Percentiles rank a stretch among this genome's conserved stretches.
Conservation (phyloP, 2,888 invertebrate species). For the Dysmachus trigonus region DNA sequence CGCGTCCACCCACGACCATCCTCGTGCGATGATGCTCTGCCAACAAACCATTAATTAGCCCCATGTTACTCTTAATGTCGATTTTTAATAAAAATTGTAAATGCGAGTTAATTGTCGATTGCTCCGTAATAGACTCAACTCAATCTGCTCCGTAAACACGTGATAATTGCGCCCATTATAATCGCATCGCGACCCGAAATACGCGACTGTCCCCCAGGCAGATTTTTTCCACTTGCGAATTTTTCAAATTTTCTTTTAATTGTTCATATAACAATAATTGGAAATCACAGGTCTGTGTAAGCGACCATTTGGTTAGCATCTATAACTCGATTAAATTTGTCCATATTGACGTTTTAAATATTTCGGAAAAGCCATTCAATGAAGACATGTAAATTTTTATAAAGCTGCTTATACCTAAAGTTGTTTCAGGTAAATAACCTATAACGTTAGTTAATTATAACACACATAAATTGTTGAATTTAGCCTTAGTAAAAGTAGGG, state of each 20-base stretch:
- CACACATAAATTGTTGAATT: no score
- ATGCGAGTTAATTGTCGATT: slow-evolving; percentile 45
- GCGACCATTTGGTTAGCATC: not conserved
- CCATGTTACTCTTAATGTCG: slow-evolving; percentile 42
- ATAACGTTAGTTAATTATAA: no score
- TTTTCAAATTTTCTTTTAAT: not conserved
- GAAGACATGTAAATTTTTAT: not conserved
- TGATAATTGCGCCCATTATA: slow-evolving; percentile 15
- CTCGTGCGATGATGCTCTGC: not conserved
- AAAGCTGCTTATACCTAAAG: not conserved
- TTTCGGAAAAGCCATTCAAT: not conserved
- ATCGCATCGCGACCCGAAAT: not conserved
- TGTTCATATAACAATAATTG: not conserved
- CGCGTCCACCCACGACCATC: not conserved
- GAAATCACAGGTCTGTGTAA: not conserved
- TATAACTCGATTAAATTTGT: not conserved
- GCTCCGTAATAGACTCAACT: slow-evolving; percentile 31
- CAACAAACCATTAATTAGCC: slow-evolving; percentile 45
- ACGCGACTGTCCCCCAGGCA: not conserved
- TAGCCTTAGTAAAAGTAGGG: no score
- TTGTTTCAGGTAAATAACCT: no score
- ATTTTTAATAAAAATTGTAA: slow-evolving; percentile 45
- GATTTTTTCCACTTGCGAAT: not conserved
- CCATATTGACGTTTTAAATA: not conserved
- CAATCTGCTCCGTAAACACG: slow-evolving; percentile 1